Evolutionary conservation across 2,888 invertebrate species (phyloP), one percentile per base, ranked within the genome.

Genomic region (Chesias legatella): DNA sequence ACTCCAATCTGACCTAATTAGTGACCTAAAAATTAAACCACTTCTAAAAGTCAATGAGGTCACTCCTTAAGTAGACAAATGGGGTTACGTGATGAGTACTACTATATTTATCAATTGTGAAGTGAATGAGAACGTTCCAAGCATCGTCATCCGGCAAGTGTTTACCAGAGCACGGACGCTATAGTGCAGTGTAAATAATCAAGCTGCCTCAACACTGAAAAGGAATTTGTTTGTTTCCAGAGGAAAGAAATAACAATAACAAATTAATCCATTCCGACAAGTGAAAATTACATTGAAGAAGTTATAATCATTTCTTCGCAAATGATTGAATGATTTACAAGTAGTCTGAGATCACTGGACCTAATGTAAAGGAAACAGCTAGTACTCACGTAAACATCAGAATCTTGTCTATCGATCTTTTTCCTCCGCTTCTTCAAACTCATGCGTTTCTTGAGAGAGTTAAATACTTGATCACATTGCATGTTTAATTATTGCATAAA

Each of bases 201-300:
- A 72, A 71, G 34, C 24, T 35, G 43, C 61, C 54, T 61, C 58
- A 65, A 70, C 67, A 69, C 63, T 56, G 58, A 59, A 58, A 67
- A 69, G 72, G 79, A 73, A 81, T 82, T 77, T 74, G 79, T 78
- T 80, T 83, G 71, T 79, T 79, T 75, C 54, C 56, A 62, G 51
- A 60, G 56, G 60, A 69, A 62, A 41, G 43, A 43, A 50, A 47
- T 50, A 43, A 53, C 43, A 47, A 52, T 48, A 54, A 48, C 45
- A 49, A 48, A 55, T 25, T 48, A 41, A 47, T 39, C 38, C 29
- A 34, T 38, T 35, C 30, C 21, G 26, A 6, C 11, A 21, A 27
- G 13, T 6, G n/a, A 24, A 28, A 28, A 17, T 5, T 17, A 17
- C 5, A 17, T 17, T 17, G 2, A n/a, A n/a, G n/a, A n/a, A n/a